Base-by-base conservation (phyloP, 2,113 vertebrate species). In the Morone saxatilis region DNA sequence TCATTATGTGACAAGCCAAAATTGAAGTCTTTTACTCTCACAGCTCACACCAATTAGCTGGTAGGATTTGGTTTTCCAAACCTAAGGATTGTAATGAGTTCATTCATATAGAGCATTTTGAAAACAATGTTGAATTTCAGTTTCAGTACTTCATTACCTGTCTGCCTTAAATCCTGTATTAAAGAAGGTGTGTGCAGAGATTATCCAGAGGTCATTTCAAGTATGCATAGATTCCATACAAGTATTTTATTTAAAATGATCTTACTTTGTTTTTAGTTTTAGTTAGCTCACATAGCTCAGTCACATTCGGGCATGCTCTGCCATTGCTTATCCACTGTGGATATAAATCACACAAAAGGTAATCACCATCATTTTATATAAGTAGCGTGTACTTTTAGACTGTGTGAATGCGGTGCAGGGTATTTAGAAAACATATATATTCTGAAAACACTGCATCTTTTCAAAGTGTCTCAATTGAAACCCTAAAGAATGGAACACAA, bases 41-140 rank as follows among this genome's bases (percentile, higher is more conserved):
- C 43, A 51, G 66, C 60, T 68, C 14, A 12, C 38, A 68, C 31
- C 62, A 83, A 51, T 80, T 72, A 82, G 48, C 60, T 62, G n/a
- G 61, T 25, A 47, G 70, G 56, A 68, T 66, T 59, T 63, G 22
- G 41, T 73, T 72, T 53, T 36, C 31, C 43, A 50, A n/a, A 76
- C 36, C 65, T 14, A 50, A 57, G 36, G 1, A 68, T 40, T n/a
- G 19, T 77, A 63, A 76, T 76, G 38, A 70, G 67, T 36, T 75
- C n/a, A 74, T 75, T 57, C 71, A 59, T 56, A 69, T 60, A 2
- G 0, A 60, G 63, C 62, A 61, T 77, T 71, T 53, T 51, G 25
- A 50, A 40, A 60, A 60, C 31, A 38, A 17, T 45, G n/a, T 67
- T 57, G 61, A 43, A 78, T 69, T 56, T 56, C 5, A 59, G 25